Conservation (phyloP, 1,140 invertebrate species). For the Pteromalus puparum region DNA sequence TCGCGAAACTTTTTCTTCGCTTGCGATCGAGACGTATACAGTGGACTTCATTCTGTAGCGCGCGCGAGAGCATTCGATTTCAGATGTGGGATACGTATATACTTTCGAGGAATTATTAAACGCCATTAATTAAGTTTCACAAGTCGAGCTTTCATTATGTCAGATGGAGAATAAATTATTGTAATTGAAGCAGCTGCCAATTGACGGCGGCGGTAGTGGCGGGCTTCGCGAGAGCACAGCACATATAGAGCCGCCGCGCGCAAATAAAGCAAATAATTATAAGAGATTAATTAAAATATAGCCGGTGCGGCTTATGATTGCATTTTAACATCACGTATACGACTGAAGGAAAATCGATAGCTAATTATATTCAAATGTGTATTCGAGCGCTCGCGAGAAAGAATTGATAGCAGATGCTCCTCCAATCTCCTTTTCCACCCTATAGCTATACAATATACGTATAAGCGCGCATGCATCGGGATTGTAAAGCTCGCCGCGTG, state of each 20-base stretch:
- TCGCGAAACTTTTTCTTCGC: not conserved
- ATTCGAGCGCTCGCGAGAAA: slow-evolving; percentile 5
- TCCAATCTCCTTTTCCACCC: not conserved
- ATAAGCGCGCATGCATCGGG: too few relatives aligned
- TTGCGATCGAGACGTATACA: not conserved
- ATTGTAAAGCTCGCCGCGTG: too few relatives aligned
- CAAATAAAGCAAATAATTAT: slow-evolving; percentile 2
- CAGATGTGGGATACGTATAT: not conserved
- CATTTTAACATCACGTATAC: slow-evolving; percentile 3
- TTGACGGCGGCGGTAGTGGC: not conserved
- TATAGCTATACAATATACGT: too few relatives aligned
- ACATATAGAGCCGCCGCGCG: not conserved
- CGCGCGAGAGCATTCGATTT: not conserved
- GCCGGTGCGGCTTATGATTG: not conserved
- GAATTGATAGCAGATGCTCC: slow-evolving; percentile 13
- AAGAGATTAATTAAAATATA: slow-evolving; percentile 5
- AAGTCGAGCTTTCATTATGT: slow-evolving; percentile 1
- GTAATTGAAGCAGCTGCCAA: slow-evolving; percentile 1
- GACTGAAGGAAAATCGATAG: slow-evolving; percentile 29
- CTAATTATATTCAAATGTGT: slow-evolving; percentile 17
- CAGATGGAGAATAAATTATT: slow-evolving; percentile 1
- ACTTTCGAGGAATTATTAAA: not conserved
- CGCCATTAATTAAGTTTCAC: slow-evolving; percentile 1
- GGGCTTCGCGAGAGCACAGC: too few relatives aligned
- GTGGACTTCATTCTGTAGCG: not conserved